Base-by-base conservation (phyloP, 53 echinoderm and acorn worm genomes). In the Holothuria scabra region DNA sequence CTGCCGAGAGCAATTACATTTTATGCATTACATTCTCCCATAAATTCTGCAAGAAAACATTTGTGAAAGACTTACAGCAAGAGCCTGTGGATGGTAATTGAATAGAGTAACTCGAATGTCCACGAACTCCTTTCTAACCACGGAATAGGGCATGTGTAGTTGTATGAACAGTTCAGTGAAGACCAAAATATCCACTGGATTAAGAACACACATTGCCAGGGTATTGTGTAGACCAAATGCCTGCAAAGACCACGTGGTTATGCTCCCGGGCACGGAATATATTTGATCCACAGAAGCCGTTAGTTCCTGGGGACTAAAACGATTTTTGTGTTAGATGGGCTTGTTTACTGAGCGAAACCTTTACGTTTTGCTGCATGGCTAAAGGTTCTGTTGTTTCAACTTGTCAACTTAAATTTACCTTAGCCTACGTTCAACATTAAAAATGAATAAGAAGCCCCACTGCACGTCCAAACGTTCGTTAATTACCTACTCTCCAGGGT, bases 241-340 rank as follows among this genome's bases (percentile, higher is more conserved):
- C 55, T 92, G 90, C 14, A 97, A 71, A 21, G 85, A 79, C 97
- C 97, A 97, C 11, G 83, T 89, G 0, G 97, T 97, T 23, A 97
- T 90, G 67, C 88, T 92, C 59, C 89, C 88, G 7, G 94, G 94
- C 10, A 90, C 84, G 19, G 68, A 83, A 1, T 81, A 35, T 13
- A 10, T 56, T 31, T 72, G 59, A 61, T 28, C 10, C 23, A 18
- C 62, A 61, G n/a, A 0, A 28, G 9, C 21, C 9, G 62, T 41
- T 41, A 8, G 0, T 8, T 8, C 41, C 41, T 41, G 41, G 10
- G 41, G 41, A 41, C 41, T 41, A 5, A 41, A 3, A 41, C 10
- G 41, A 41, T 4, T 3, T 41, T 8, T 41, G 10, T 41, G 41
- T 41, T 41, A 41, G 41, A 5, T 10, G 8, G 10, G 41, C 8